Evolutionary conservation across 2,888 invertebrate species (phyloP).

Genomic region (Hylaea fasciaria): DNA sequence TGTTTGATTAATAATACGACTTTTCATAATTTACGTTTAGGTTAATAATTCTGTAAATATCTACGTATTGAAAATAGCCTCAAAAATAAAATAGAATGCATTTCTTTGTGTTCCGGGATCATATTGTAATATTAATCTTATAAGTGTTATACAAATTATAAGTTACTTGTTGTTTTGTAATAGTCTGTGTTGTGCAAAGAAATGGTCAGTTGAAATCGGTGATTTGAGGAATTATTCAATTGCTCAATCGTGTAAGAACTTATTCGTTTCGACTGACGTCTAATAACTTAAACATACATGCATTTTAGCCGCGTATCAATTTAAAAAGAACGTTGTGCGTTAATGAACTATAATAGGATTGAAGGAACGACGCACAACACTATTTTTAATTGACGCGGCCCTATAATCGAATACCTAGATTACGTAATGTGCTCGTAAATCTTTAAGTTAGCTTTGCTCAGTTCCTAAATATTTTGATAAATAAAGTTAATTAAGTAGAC

Average conservation of each 20-base stretch:
- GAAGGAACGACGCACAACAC: no score
- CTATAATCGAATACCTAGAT: conserved; percentile 5
- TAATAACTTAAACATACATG: background rate
- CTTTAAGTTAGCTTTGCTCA: conserved; percentile 36
- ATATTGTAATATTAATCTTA: conserved; percentile 48
- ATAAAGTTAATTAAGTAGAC: conserved; percentile 37
- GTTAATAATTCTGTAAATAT: conserved; percentile 19
- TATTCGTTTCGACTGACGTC: conserved; percentile 8
- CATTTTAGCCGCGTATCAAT: background rate
- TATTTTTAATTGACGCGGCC: background rate
- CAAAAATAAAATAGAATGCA: conserved; percentile 42
- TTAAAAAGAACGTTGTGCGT: no score
- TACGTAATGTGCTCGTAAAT: background rate
- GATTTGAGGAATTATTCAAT: conserved; percentile 4
- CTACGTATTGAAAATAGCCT: conserved; percentile 15
- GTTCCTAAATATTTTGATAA: conserved; percentile 44
- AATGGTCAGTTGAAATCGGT: conserved; percentile 8
- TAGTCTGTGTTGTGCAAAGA: conserved; percentile 29
- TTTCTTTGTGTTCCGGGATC: conserved; percentile 53
- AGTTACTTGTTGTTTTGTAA: conserved; percentile 43
- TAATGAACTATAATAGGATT: no score
- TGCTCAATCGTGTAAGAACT: conserved; percentile 15
- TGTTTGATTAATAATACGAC: conserved; percentile 4
- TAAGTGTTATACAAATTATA: conserved; percentile 48
- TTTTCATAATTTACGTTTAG: conserved; percentile 1